Conservation (phyloP, 1,140 invertebrate species). For the Panonychus citri region DNA sequence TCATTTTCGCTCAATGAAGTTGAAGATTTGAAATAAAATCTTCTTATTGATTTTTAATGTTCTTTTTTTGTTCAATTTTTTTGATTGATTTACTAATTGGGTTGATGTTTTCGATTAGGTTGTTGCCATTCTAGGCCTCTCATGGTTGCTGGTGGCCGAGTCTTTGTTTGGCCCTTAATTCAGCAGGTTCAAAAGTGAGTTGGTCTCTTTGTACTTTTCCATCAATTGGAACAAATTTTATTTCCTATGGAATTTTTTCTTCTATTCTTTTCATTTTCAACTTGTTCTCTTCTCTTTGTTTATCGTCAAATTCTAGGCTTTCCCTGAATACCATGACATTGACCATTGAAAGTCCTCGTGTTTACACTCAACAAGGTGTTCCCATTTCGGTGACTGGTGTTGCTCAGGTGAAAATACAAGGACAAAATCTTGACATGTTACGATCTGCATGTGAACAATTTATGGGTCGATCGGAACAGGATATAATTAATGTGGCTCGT, state of each 20-base stretch:
- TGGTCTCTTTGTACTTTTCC: neutral
- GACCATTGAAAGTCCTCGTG: conserved; percentile 31
- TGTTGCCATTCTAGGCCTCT: conserved; percentile 73
- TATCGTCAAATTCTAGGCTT: conserved; percentile 27
- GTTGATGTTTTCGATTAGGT: conserved; percentile 30
- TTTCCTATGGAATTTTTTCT: neutral
- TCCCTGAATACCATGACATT: conserved; percentile 90
- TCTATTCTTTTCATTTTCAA: neutral
- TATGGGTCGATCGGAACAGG: conserved; percentile 63
- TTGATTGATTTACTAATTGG: neutral
- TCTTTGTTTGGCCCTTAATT: conserved; percentile 85
- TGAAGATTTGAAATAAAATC: conserved; percentile 1
- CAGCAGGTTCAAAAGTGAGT: conserved; percentile 76
- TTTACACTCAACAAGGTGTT: conserved; percentile 87
- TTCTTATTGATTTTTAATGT: neutral
- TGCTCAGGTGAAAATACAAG: conserved; percentile 92
- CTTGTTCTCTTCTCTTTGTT: neutral
- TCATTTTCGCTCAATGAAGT: too few species aligned
- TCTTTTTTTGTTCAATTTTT: neutral
- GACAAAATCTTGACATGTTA: conserved; percentile 89
- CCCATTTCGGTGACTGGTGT: conserved; percentile 91
- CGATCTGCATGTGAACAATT: conserved; percentile 89
- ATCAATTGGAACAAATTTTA: neutral
- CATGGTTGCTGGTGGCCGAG: conserved; percentile 74
- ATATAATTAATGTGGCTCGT: conserved; percentile 76